Percentiles rank a stretch among this genome's conserved stretches.
These are phyloP conservation scores for Pterocles orientalis DNA, from an alignment of 2,113 vertebrate species.

Conservation along the genomic window DNA sequence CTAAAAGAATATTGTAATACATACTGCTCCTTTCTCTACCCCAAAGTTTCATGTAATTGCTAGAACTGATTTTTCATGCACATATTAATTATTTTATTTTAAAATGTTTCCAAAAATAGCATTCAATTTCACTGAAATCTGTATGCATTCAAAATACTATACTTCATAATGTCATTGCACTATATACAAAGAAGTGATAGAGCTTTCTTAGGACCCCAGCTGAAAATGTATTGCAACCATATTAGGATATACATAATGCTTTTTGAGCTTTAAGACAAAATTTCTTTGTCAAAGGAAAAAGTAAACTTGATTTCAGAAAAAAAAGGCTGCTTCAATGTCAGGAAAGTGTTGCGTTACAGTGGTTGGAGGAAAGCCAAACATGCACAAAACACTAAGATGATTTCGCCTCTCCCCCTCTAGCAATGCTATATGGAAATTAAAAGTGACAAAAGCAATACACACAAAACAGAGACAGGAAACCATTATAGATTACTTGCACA, in stretches of 20 bases:
- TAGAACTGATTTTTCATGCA: background rate
- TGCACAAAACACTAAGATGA: background rate
- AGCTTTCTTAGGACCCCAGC: background rate
- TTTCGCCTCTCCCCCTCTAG: background rate
- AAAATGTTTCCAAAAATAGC: background rate
- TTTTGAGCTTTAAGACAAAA: background rate
- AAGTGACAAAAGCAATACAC: constrained; percentile 1
- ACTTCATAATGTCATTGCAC: background rate
- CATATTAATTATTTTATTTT: background rate
- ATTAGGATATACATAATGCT: background rate
- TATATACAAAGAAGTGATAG: background rate
- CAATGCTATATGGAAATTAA: background rate
- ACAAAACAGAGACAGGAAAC: background rate
- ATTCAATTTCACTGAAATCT: background rate
- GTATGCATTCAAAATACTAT: background rate
- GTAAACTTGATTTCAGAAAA: background rate
- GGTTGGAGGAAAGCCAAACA: background rate
- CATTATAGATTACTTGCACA: background rate
- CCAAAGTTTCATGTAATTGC: background rate
- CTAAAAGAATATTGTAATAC: background rate
- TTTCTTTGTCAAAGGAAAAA: background rate
- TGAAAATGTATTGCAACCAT: background rate
- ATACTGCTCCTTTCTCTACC: background rate
- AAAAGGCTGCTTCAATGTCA: background rate
- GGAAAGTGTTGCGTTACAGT: background rate